Evolutionary conservation across 2,888 invertebrate genomes (phyloP).

Genomic region (Bhutanitis thaidina): DNA sequence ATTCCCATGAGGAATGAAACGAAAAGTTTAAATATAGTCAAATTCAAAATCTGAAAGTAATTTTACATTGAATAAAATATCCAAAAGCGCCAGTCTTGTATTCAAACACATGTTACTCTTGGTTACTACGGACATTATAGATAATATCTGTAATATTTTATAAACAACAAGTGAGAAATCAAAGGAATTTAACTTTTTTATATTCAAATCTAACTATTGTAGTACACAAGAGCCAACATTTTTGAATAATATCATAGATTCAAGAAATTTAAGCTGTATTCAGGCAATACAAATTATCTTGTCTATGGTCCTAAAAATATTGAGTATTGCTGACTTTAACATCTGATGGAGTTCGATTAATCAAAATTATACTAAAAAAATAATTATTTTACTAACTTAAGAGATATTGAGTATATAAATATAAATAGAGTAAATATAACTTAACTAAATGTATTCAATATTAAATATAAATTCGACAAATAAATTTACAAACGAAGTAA

Average conservation of each 20-base stretch:
- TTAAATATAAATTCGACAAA: too few species aligned
- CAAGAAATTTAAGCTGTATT: conserved; percentile 9
- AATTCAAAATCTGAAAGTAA: conserved; percentile 32
- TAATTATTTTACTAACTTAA: too few species aligned
- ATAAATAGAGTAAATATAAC: too few species aligned
- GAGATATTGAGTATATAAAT: too few species aligned
- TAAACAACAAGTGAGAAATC: background rate
- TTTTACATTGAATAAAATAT: conserved; percentile 53
- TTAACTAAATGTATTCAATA: too few species aligned
- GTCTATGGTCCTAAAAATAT: too few species aligned
- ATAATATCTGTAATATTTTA: background rate
- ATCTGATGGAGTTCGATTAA: too few species aligned
- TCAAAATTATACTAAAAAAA: too few species aligned
- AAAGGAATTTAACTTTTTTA: too few species aligned
- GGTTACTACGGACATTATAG: conserved; percentile 25
- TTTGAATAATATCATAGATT: conserved; percentile 3
- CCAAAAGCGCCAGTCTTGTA: conserved; percentile 75
- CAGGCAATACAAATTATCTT: background rate
- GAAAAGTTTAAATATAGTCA: conserved; percentile 62
- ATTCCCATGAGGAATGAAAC: conserved; percentile 78
- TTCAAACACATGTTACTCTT: conserved; percentile 37
- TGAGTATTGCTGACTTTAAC: too few species aligned
- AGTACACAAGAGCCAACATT: conserved; percentile 12
- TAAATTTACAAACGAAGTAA: too few species aligned
- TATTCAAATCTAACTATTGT: background rate